phyloP scores from a whole-genome alignment of 2,797 vertebrate genomes.

The Eidolon dupreanum region DNA sequence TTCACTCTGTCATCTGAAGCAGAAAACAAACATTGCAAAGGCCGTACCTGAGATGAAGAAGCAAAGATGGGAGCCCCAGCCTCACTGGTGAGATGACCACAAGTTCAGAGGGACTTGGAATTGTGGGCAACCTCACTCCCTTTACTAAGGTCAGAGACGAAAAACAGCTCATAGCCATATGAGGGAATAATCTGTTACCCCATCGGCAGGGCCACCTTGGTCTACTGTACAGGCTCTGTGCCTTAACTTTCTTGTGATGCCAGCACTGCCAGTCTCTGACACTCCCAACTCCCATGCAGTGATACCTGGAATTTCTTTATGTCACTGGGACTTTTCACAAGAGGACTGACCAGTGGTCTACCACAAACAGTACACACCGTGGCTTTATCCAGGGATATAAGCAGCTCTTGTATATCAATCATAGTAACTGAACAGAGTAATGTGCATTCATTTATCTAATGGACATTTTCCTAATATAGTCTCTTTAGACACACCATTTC shows the following conservation, averaged over 20 bases:
- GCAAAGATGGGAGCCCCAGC: not conserved
- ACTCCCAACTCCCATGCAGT: not conserved
- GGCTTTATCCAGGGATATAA: not conserved
- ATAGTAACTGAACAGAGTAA: not conserved
- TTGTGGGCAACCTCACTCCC: not conserved
- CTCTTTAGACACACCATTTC: not conserved
- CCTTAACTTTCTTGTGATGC: not conserved
- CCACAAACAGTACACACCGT: not conserved
- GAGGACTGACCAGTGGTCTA: not conserved
- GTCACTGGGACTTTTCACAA: not conserved
- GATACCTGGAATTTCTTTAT: not conserved
- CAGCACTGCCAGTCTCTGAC: not conserved
- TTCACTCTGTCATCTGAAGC: not conserved
- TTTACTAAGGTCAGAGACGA: not conserved
- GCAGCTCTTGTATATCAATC: not conserved
- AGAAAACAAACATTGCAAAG: not conserved
- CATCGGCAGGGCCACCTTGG: not conserved
- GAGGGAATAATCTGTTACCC: not conserved
- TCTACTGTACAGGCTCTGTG: not conserved
- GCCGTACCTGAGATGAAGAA: not conserved
- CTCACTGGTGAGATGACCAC: not conserved
- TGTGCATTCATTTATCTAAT: not conserved
- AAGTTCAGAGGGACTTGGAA: not conserved
- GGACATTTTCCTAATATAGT: not conserved
- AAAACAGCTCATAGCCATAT: not conserved